Conservation (phyloP, 1,140 invertebrate genomes). For the Drosophila ercepeae region DNA sequence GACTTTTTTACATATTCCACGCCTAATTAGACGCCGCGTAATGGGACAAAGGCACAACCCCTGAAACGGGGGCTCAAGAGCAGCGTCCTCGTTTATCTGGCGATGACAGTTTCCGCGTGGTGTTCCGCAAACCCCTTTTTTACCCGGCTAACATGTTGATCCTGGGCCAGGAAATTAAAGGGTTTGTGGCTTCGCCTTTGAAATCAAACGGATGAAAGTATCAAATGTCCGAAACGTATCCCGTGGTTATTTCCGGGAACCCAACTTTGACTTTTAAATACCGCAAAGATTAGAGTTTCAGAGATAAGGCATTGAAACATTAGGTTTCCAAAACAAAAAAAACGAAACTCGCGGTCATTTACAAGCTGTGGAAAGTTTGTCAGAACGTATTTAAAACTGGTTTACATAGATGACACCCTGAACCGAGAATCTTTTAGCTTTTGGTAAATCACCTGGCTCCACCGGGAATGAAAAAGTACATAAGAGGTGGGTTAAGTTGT, state of each 20-base stretch:
- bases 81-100: conserved; percentile 56
- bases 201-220: conserved; percentile 49
- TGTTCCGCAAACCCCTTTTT: conserved; percentile 47
- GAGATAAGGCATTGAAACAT: conserved; percentile 19
- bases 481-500: conserved; percentile 2
- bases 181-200: conserved; percentile 40
- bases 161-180: conserved; percentile 79
- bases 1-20: conserved; percentile 19
- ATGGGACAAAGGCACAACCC: conserved; percentile 14
- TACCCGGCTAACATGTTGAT: conserved; percentile 71
- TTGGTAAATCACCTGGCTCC: conserved; percentile 26
- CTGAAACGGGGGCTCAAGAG: conserved; percentile 25
- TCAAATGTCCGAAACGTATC: conserved; percentile 48
- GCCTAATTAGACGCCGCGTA: conserved; percentile 54
- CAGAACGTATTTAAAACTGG: conserved; percentile 45
- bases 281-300: conserved; percentile 15
- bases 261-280: conserved; percentile 50
- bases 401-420: conserved; percentile 30
- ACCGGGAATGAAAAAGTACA: conserved; percentile 15
- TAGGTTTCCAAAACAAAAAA: neutral
- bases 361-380: conserved; percentile 49
- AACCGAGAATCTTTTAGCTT: conserved; percentile 1
- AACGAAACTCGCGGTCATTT: conserved; percentile 11
- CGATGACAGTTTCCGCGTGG: conserved; percentile 73
- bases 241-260: conserved; percentile 27